Base-by-base conservation (phyloP, 1,140 invertebrate species). In the Zaprionus davidi region DNA sequence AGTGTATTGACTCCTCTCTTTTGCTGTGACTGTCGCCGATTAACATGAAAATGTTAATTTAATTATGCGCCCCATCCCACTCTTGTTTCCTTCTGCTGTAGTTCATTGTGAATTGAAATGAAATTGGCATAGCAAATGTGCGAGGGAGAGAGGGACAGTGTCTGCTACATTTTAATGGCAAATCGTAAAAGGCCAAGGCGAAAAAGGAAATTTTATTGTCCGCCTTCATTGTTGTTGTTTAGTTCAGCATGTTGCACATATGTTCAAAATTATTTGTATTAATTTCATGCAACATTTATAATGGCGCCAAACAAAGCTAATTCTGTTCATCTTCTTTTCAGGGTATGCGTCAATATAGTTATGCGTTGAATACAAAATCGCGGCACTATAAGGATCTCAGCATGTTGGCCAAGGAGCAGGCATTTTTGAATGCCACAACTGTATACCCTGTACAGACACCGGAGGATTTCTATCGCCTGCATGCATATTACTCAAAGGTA, bases 401-500 rank as follows among this genome's bases (percentile, higher is more conserved):
- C 15, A 76, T 82, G 5, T 76, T 94, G 63, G 74, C 91, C 55
- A 86, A 91, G 78, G 91, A 94, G 65, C 65, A 92, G 31, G 81
- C 93, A 4, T 95, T 96, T 67, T 94, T 94, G 57, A 93, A 94
- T 46, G 95, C 95, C 1, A 90, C 96, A 12, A 94, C 95, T 20
- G 92, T 97, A 46, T 95, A 94, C 93, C 96, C 96, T 1, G 93
- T 97, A 22, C 93, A 94, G 63, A 93, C 95, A 79, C 94, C 94
- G 28, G 93, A 94, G 12, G 94, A 94, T 67, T 94, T 96, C 78
- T 97, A 96, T 91, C 94, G 95, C 80, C 93, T 97, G 11, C 96
- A 97, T 90, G 94, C 94, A 67, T 95, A 95, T 90, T 95, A 96
- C 91, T 94, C 95, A 63, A 94, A 94, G 91, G 95, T 96, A 93